Conservation (phyloP, 2,888 invertebrate genomes). For the Torymus aiolomorphi region DNA sequence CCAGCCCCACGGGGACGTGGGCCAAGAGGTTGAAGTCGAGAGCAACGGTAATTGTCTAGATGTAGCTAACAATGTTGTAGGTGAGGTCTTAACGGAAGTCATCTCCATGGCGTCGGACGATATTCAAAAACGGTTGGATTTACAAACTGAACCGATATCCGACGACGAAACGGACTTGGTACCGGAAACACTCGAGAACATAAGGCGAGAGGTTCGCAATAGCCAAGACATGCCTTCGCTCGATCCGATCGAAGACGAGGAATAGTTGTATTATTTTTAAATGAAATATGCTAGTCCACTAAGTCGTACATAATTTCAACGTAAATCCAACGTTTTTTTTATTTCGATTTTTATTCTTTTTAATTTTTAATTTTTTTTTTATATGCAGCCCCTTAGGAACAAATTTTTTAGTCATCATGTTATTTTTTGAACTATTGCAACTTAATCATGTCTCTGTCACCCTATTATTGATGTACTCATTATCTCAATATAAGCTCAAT, state of each 20-base stretch:
- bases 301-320: constrained; percentile 25
- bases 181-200: constrained; percentile 63
- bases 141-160: constrained; percentile 51
- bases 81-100: constrained; percentile 59
- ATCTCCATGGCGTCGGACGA: constrained; percentile 63
- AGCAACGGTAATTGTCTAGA: constrained; percentile 57
- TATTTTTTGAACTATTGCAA: not conserved
- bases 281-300: constrained; percentile 40
- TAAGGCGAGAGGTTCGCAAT: constrained; percentile 64
- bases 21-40: constrained; percentile 55
- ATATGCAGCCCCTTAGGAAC: too few relatives aligned
- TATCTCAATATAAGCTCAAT: not conserved
- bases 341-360: constrained; percentile 19
- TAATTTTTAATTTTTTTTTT: constrained; percentile 15
- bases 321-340: constrained; percentile 37
- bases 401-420: constrained; percentile 6
- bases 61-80: constrained; percentile 53
- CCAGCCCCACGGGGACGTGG: constrained; percentile 32
- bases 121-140: constrained; percentile 57
- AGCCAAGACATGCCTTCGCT: constrained; percentile 64
- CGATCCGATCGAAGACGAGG: constrained; percentile 60
- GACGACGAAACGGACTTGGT: constrained; percentile 43
- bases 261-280: constrained; percentile 43
- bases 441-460: not conserved
- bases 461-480: not conserved